Evolutionary conservation across 2,797 vertebrate genomes (phyloP).

Genomic region (Linurgus olivaceus): DNA sequence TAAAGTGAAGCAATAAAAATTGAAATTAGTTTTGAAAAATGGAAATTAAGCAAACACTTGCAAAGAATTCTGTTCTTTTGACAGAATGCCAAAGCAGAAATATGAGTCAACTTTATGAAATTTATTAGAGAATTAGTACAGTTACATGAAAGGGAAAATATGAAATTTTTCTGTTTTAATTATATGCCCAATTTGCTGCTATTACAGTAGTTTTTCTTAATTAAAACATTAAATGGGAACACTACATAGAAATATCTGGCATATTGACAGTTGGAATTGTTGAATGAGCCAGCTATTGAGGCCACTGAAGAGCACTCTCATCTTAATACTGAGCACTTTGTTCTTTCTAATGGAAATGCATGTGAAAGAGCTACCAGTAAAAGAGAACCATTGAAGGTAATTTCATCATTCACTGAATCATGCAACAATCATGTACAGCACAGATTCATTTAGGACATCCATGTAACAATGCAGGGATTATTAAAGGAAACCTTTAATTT

Average conservation of each 20-base stretch:
- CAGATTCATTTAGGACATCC: neutral
- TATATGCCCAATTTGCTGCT: conserved; percentile 55
- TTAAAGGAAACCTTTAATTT: neutral
- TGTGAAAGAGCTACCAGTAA: neutral
- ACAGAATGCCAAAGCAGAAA: conserved; percentile 62
- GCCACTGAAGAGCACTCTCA: conserved; percentile 28
- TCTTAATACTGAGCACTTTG: conserved; percentile 12
- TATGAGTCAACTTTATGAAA: conserved; percentile 58
- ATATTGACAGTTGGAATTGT: conserved; percentile 49
- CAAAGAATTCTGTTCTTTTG: conserved; percentile 61
- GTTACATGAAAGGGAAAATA: conserved; percentile 61
- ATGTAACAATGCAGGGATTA: neutral
- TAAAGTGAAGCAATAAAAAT: conserved; percentile 72
- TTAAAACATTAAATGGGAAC: conserved; percentile 57
- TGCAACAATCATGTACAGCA: neutral
- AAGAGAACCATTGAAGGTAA: neutral
- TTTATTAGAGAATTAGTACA: conserved; percentile 61
- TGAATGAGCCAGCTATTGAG: conserved; percentile 35
- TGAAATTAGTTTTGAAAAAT: conserved; percentile 71
- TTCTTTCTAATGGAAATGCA: conserved; percentile 13
- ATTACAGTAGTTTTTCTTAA: conserved; percentile 50
- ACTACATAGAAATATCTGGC: conserved; percentile 46
- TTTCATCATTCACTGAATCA: neutral
- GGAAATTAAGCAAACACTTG: conserved; percentile 62
- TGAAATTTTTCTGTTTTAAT: conserved; percentile 58